phyloP scores from a whole-genome alignment of 2,888 invertebrate genomes.

The Caenorhabditis sp. region DNA sequence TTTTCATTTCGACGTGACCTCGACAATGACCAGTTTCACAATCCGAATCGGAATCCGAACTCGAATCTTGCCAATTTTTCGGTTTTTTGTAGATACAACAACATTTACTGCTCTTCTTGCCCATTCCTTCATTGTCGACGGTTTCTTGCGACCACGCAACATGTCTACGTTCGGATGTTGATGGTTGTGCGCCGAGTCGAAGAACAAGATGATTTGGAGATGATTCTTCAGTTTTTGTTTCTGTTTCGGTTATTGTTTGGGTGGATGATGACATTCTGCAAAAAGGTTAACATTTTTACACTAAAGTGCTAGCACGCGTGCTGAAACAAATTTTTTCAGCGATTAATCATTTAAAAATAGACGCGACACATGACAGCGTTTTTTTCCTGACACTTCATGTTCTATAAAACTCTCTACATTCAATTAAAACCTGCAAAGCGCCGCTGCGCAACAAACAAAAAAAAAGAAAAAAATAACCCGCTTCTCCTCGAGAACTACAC shows the following conservation, averaged over 20 bases:
- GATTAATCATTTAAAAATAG: no score
- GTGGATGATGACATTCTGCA: slow-evolving; percentile 28
- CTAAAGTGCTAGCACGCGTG: no score
- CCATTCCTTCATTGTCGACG: slow-evolving; percentile 66
- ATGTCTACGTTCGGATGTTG: slow-evolving; percentile 35
- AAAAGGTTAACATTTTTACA: neutral
- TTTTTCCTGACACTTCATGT: no score
- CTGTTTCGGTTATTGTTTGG: slow-evolving; percentile 12
- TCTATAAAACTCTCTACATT: no score
- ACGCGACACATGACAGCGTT: no score
- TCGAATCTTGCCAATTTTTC: slow-evolving; percentile 61
- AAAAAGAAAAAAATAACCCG: neutral
- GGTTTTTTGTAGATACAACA: slow-evolving; percentile 69
- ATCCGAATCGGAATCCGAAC: slow-evolving; percentile 53
- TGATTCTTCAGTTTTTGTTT: slow-evolving; percentile 12
- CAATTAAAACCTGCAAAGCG: no score
- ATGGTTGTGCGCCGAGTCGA: slow-evolving; percentile 9
- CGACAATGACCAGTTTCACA: slow-evolving; percentile 69
- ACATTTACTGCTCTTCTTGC: slow-evolving; percentile 68
- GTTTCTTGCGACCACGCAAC: slow-evolving; percentile 53
- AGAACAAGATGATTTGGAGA: slow-evolving; percentile 18
- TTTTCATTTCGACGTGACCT: slow-evolving; percentile 66
- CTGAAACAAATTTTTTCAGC: no score
- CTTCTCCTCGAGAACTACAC: neutral
- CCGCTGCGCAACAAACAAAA: neutral